These are phyloP conservation scores for Climacteris rufus DNA, from an alignment of 2,113 vertebrate genomes.

Conservation along the genomic window DNA sequence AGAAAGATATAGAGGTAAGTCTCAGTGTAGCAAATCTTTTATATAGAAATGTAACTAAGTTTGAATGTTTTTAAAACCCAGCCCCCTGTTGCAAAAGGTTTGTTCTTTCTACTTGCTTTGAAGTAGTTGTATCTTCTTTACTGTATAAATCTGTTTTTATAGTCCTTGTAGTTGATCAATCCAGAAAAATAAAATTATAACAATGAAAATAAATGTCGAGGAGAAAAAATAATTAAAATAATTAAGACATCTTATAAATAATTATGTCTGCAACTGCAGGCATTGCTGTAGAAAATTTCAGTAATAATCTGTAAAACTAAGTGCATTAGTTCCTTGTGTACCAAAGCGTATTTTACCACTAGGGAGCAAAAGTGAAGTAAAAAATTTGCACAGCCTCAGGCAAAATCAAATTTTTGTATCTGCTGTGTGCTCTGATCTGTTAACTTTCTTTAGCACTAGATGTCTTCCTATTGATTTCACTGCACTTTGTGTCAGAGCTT, in stretches of 20 bases:
- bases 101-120: not conserved
- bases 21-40: not conserved
- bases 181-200: not conserved
- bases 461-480: not conserved
- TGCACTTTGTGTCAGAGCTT: not conserved
- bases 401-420: not conserved
- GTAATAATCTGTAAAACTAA: not conserved
- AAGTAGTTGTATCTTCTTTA: not conserved
- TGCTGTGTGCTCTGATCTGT: not conserved
- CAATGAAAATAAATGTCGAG: not conserved
- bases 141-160: not conserved
- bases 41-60: not conserved
- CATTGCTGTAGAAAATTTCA: not conserved
- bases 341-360: accelerated
- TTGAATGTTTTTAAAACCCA: not conserved
- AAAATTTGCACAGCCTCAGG: not conserved
- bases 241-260: not conserved
- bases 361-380: not conserved
- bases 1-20: not conserved
- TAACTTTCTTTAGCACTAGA: not conserved
- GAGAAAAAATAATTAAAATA: not conserved
- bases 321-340: not conserved
- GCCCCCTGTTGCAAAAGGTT: not conserved
- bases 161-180: not conserved
- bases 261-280: not conserved